Base-by-base conservation (phyloP, 2,113 vertebrate genomes). In the Etheostoma spectabile region DNA sequence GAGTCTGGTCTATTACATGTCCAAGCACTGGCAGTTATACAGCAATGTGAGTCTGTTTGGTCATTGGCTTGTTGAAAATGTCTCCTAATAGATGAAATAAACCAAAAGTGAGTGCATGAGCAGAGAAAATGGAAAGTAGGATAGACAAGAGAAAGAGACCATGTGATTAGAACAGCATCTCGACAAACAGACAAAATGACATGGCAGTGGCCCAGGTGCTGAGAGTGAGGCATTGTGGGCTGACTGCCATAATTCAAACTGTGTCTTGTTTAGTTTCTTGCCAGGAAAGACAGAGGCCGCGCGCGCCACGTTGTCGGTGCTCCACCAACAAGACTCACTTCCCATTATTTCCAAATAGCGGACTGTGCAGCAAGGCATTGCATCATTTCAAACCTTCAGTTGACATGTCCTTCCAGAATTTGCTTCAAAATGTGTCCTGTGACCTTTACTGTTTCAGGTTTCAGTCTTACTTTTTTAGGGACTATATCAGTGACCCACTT, bases 191-290 rank as follows among this genome's bases (percentile, higher is more conserved):
- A 86, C 30, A 1, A 83, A 89, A 85, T 79, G 64, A 75, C 76
- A 74, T 82, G 88, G 90, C 84, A 19, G 65, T 0, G 11, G 69
- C 72, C 87, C 89, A 93, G 83, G 60, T 38, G 52, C 62, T 68
- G 80, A 72, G 63, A 74, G 79, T 51, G 70, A 81, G 69, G 67
- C 33, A 38, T 45, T 49, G 66, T 80, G 80, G 86, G 82, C 87
- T 0, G 59, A 30, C 69, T 86, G 88, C 82, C 85, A 83, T 45
- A 60, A 81, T 42, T 88, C 86, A 82, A 82, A 60, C 88, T 77
- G 89, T 42, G 51, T 88, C 92, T 89, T 72, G 74, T 83, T 91
- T 81, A 84, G 80, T 80, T 76, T 82, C 77, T 64, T 79, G 83
- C 86, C 91, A 92, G 86, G 59, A 64, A 79, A 89, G 77, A 84